Conservation (phyloP, 2,888 invertebrate species). For the Andrena dorsata region DNA sequence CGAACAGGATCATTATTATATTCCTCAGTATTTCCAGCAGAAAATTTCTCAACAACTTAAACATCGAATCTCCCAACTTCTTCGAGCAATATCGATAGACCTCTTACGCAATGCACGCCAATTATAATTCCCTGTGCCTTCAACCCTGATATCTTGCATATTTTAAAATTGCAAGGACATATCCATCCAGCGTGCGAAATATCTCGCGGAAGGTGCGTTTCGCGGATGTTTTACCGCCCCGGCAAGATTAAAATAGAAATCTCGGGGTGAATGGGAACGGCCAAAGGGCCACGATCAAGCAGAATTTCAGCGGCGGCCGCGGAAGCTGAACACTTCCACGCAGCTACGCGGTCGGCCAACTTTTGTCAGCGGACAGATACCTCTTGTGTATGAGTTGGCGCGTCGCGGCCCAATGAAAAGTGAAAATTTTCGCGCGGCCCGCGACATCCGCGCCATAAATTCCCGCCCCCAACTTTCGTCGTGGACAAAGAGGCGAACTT, state of each 20-base stretch:
- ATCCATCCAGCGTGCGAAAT: not conserved
- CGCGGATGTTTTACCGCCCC: not conserved
- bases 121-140: no score
- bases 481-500: constrained; percentile 82
- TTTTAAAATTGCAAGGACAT: not conserved
- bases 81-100: no score
- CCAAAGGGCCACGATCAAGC: constrained; percentile 24
- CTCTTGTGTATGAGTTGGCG: constrained; percentile 36
- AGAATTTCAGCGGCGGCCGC: constrained; percentile 20
- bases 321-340: constrained; percentile 35
- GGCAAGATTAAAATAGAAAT: constrained; percentile 43
- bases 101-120: no score
- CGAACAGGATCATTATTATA: no score
- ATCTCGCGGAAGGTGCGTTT: constrained; percentile 7
- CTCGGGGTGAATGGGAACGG: constrained; percentile 8
- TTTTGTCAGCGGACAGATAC: constrained; percentile 30
- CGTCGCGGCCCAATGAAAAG: constrained; percentile 37
- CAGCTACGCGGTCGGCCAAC: constrained; percentile 39
- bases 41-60: no score
- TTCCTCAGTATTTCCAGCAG: no score
- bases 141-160: no score
- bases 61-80: no score
- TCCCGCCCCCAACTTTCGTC: constrained; percentile 41
- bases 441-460: constrained; percentile 44
- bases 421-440: constrained; percentile 53